phyloP scores from a whole-genome alignment of 2,113 vertebrate species.

The Guaruba guarouba region DNA sequence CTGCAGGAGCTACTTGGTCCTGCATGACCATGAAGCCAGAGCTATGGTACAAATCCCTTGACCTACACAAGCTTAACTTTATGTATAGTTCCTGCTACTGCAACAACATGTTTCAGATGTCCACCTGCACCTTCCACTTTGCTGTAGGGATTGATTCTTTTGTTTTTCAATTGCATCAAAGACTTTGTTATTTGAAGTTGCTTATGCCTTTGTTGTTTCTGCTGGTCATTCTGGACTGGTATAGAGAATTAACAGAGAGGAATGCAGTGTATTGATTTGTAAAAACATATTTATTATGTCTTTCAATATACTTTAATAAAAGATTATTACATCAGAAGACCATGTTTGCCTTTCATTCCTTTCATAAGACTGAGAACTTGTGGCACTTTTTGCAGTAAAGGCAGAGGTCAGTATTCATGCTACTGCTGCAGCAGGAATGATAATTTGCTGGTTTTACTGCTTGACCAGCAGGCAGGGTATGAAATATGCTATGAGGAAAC shows the following conservation, averaged over 20 bases:
- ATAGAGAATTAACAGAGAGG: neutral
- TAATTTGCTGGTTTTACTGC: conserved; percentile 16
- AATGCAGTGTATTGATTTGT: neutral
- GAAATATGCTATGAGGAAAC: neutral
- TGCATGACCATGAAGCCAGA: neutral
- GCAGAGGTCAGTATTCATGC: neutral
- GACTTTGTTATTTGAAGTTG: neutral
- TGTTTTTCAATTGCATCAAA: neutral
- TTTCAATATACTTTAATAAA: conserved; percentile 34
- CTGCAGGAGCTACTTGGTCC: neutral
- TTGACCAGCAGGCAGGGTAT: neutral
- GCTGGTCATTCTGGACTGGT: neutral
- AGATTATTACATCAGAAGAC: neutral
- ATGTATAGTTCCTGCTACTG: neutral
- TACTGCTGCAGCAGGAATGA: neutral
- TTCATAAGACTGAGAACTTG: conserved; percentile 7
- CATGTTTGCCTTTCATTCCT: conserved; percentile 16
- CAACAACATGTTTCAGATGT: neutral
- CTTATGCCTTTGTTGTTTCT: neutral
- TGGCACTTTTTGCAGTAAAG: neutral
- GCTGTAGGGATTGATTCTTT: neutral
- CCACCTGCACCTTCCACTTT: neutral
- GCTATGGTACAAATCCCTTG: fast-evolving
- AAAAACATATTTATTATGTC: neutral
- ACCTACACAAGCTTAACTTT: neutral